Base-by-base conservation (phyloP, 2,113 vertebrate genomes). In the Ctenomys sociabilis region DNA sequence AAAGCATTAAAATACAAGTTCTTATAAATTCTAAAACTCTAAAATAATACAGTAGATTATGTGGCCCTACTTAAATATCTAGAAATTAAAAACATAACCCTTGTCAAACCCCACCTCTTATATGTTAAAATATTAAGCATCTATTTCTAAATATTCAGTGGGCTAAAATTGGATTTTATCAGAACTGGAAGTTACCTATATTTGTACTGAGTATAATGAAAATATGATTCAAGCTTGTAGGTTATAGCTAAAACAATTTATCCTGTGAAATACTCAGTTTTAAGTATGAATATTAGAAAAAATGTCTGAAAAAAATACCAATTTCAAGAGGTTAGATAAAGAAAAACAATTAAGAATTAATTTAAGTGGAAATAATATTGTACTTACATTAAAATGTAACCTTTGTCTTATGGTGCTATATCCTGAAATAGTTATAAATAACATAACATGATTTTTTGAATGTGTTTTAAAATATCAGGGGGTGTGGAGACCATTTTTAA, bases 41-140 rank as follows among this genome's bases (percentile, higher is more conserved):
- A 1, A 88, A 85, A 85, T 32, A 85, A 30, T 35, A 93, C 13
- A 93, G 22, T 37, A 19, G 87, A 4, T 63, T 66, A 45, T 91
- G 13, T 72, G 6, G 61, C 5, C 9, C n/a, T 26, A 85, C 7
- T 66, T 4, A 11, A 90, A 92, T 90, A 78, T 11, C 17, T 84
- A 92, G 19, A 94, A 89, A 86, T 43, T 35, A 61, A 90, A 94
- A 85, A 68, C 32, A 91, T 85, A 72, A 68, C 43, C 63, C 40
- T 45, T 61, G 21, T 40, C 5, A 72, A 94, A 63, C 59, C 5
- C 64, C 16, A 45, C 17, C 22, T 4, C 14, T 40, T 17, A 43
- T 26, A 45, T 59, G 3, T 17, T 66, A 75, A 8, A 0, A 19
- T n/a, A 40, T 37, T 83, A 83, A 87, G 0, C 4, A 61, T 64